These are phyloP conservation scores for Stenichneumon culpator DNA, from an alignment of 2,888 invertebrate species.

Conservation along the genomic window DNA sequence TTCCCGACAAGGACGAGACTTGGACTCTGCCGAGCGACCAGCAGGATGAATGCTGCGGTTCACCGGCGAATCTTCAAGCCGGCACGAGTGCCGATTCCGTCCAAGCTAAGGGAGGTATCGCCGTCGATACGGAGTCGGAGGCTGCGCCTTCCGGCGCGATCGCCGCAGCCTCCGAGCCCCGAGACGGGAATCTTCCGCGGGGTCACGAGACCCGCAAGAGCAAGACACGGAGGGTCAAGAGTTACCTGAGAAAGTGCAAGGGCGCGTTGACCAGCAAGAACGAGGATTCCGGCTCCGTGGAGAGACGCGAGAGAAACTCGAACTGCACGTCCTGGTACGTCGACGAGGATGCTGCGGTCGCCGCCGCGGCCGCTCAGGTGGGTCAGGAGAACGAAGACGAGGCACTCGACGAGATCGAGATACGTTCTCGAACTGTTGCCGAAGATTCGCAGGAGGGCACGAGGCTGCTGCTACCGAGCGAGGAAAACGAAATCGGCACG, in stretches of 20 bases:
- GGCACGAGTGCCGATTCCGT: conserved; percentile 36
- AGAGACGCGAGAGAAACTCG: conserved; percentile 74
- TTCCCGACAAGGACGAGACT: conserved; percentile 81
- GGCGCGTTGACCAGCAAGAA: conserved; percentile 83
- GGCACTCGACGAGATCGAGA: conserved; percentile 58
- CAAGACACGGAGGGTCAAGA: conserved; percentile 86
- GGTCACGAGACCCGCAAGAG: conserved; percentile 85
- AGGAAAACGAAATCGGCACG: conserved; percentile 40
- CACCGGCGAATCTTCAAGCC: conserved; percentile 1
- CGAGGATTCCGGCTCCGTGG: conserved; percentile 76
- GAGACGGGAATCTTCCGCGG: conserved; percentile 78
- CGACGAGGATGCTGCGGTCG: conserved; percentile 68
- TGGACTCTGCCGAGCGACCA: conserved; percentile 80
- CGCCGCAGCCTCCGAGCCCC: conserved; percentile 61
- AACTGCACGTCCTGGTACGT: conserved; percentile 79
- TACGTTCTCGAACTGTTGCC: conserved; percentile 31
- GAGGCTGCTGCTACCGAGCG: conserved; percentile 58
- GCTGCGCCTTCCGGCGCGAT: conserved; percentile 35
- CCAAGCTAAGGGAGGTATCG: conserved; percentile 50
- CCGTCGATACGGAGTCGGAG: conserved; percentile 65
- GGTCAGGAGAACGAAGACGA: conserved; percentile 65
- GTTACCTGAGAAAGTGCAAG: conserved; percentile 86
- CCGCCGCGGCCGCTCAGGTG: not conserved
- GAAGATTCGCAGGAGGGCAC: conserved; percentile 4
- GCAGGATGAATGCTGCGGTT: conserved; percentile 64